Base-by-base conservation (phyloP, 2,888 invertebrate genomes). In the Stenotaenia linearis region DNA sequence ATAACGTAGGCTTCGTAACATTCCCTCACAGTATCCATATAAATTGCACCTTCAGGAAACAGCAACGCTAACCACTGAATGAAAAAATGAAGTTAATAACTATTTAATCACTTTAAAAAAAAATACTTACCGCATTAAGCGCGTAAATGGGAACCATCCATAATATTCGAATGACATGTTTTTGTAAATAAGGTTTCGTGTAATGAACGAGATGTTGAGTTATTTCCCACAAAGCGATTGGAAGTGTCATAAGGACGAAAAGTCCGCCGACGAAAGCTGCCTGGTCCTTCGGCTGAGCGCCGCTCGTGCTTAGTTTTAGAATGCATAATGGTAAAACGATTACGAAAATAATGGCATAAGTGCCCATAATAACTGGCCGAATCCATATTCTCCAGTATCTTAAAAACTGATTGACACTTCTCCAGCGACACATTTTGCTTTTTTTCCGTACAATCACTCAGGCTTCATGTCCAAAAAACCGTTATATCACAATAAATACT, bases 81-180 rank as follows among this genome's bases (percentile, higher is more conserved):
- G n/a, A 77, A 77, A 77, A 4, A 32, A 37, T 75, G 7, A n/a
- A 75, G 21, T 25, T 5, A 25, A 6, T 56, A 56, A n/a, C 6
- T 21, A 25, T 25, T 74, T 23, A 15, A 0, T 1, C 7, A 74
- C 25, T 21, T 1, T 21, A 18, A 18, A 9, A 7, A 1, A 15
- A 74, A 74, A 1, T 56, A 90, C 92, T 91, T 89, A 94, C 93
- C 82, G 97, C 96, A 90, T 97, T 96, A 9, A 95, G 87, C 56
- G 96, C 95, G 89, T 97, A 97, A 84, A 97, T 96, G 81, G 97
- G 97, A 79, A 97, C 97, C 97, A 97, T 97, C 96, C 97, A 97
- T 83, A 97, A 86, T 86, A 97, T 93, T 86, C 95, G 92, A 83
- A 97, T 96, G 81, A 98, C 95, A 87, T 96, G 94, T 87, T 96